Base-by-base conservation (phyloP, 2,888 invertebrate genomes). In the Schizaphis graminum region DNA sequence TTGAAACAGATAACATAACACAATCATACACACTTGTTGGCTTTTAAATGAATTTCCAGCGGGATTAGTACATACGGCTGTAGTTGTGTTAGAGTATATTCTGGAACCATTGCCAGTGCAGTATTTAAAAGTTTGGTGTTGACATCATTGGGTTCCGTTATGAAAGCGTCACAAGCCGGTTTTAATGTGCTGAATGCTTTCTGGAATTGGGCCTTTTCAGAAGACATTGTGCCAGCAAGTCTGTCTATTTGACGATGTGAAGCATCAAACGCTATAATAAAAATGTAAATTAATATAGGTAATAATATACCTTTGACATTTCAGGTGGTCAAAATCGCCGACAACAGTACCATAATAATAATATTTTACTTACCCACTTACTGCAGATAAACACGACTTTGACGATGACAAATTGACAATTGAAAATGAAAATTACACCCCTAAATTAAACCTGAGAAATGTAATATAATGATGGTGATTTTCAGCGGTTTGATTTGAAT, bases 51-150 rank as follows among this genome's bases (percentile, higher is more conserved):
- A 35, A 95, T 94, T 49, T 95, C 95, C 56, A 97, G 95, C 0
- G 97, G 97, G 95, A 96, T 96, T 88, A 97, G 95, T 94, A 97
- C 95, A 95, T 96, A 97, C 94, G 96, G 96, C 84, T 96, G 96
- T 49, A 97, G 95, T 95, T 96, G 96, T 94, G 97, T 96, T 3
- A 94, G 47, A 28, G 44, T n/a, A 61, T n/a, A 35, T 26, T 47
- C 47, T 41, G 89, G 88, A 91, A 91, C 53, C 44, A 44, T n/a
- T 21, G 4, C 24, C 26, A 94, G 11, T 28, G 87, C 67, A 13
- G 77, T 47, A 3, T 89, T 87, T 28, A 94, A 84, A 8, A n/a
- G 47, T 26, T 44, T 53, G 10, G 91, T 49, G 56, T 94, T 94
- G 1, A 41, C 35, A 16, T 56, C 53, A 77, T 93, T 87, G 24